A percentile compares a stretch with the other conserved stretches of the same genome.
Evolutionary conservation across 1,140 invertebrate species (phyloP).

Genomic region (Physella acuta): DNA sequence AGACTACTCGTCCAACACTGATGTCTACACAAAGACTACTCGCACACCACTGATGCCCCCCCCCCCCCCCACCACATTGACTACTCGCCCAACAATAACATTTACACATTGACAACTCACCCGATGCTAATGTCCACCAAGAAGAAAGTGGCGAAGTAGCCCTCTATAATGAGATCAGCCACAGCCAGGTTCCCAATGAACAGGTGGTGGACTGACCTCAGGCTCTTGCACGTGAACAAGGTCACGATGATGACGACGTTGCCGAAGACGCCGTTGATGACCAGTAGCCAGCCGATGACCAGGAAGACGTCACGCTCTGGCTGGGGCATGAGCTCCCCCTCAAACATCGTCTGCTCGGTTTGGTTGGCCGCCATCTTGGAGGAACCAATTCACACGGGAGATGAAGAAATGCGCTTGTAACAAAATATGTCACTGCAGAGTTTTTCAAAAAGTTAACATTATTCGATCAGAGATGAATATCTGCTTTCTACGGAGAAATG

Average conservation of each 20-base stretch:
- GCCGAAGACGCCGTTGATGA: slow-evolving; percentile 34
- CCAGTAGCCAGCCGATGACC: slow-evolving; percentile 10
- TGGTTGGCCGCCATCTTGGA: background rate
- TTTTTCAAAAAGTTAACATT: too few species aligned
- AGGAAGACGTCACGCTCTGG: background rate
- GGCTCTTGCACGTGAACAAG: slow-evolving; percentile 44
- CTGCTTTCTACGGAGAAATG: too few species aligned
- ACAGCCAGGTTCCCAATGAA: slow-evolving; percentile 55
- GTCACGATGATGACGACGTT: slow-evolving; percentile 56
- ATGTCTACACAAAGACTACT: too few species aligned
- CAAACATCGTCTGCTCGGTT: background rate
- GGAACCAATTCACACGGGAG: too few species aligned
- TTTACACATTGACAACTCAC: too few species aligned
- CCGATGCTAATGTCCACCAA: slow-evolving; percentile 5
- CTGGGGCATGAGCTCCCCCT: background rate
- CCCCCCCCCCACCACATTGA: too few species aligned
- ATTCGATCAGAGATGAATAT: too few species aligned
- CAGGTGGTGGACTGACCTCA: slow-evolving; percentile 58
- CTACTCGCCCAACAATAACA: too few species aligned
- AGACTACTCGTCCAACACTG: too few species aligned
- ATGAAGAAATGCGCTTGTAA: too few species aligned
- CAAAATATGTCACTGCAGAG: too few species aligned
- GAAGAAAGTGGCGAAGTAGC: slow-evolving; percentile 78
- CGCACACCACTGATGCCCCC: too few species aligned
- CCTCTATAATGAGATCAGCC: slow-evolving; percentile 63